These are phyloP conservation scores for Meliscaeva auricollis DNA, from an alignment of 2,888 invertebrate species.

Conservation along the genomic window DNA sequence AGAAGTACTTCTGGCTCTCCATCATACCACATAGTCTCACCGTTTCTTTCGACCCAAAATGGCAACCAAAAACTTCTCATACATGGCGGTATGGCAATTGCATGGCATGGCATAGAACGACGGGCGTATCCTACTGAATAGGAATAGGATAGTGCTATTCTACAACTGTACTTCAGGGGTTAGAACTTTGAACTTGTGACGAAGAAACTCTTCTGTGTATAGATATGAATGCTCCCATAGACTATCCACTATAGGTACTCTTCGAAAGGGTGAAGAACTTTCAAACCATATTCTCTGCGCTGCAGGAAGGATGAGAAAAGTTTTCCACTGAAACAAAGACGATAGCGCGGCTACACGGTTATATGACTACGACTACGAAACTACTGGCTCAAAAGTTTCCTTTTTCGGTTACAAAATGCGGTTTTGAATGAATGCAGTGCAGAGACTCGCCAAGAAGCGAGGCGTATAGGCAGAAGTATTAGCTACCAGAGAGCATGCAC, in stretches of 20 bases:
- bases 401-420: constrained; percentile 73
- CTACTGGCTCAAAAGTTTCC: constrained; percentile 70
- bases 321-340: constrained; percentile 59
- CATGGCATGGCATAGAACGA: constrained; percentile 15
- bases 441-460: not conserved
- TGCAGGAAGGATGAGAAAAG: constrained; percentile 63
- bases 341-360: constrained; percentile 27
- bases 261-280: constrained; percentile 50
- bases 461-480: not conserved
- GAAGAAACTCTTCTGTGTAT: constrained; percentile 25
- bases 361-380: constrained; percentile 15
- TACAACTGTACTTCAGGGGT: constrained; percentile 66
- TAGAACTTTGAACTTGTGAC: constrained; percentile 74
- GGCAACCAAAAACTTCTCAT: constrained; percentile 50
- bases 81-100: constrained; percentile 9
- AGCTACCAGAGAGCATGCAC: not conserved
- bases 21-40: not conserved
- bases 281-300: constrained; percentile 63
- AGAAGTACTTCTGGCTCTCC: constrained; percentile 29
- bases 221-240: not conserved
- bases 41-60: constrained; percentile 30
- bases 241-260: constrained; percentile 31
- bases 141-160: constrained; percentile 48
- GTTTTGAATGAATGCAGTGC: constrained; percentile 51
- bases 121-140: not conserved